These are phyloP conservation scores for Seladonia tumulorum DNA, from an alignment of 2,888 invertebrate genomes.

Conservation along the genomic window DNA sequence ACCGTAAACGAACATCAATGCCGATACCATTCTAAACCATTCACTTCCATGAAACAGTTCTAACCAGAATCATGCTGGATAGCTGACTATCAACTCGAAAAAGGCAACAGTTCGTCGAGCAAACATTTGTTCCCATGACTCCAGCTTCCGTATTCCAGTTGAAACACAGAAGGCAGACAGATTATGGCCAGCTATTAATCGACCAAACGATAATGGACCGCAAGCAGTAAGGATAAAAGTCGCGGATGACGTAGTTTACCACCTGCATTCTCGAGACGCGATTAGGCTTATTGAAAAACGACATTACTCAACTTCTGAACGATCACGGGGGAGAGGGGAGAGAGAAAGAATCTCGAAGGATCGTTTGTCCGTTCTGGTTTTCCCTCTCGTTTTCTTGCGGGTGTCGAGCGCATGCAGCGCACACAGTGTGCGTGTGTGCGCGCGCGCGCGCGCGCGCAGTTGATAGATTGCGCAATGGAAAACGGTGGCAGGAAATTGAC, in stretches of 20 bases:
- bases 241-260: neutral
- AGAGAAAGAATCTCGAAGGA: slow-evolving; percentile 19
- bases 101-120: neutral
- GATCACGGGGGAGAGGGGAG: no score
- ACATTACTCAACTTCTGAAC: neutral
- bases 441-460: neutral
- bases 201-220: neutral
- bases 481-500: slow-evolving; percentile 56
- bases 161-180: neutral
- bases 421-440: no score
- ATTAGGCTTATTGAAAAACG: neutral
- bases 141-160: neutral
- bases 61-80: neutral
- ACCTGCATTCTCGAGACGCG: neutral
- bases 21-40: neutral
- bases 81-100: neutral
- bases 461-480: slow-evolving; percentile 50
- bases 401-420: neutral
- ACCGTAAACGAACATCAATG: neutral
- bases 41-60: neutral
- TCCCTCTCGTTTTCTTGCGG: slow-evolving; percentile 39
- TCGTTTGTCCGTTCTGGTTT: slow-evolving; percentile 24
- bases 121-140: neutral
- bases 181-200: neutral
- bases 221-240: neutral